phyloP scores from a whole-genome alignment of 2,888 invertebrate genomes.

The Odontothrips loti region DNA sequence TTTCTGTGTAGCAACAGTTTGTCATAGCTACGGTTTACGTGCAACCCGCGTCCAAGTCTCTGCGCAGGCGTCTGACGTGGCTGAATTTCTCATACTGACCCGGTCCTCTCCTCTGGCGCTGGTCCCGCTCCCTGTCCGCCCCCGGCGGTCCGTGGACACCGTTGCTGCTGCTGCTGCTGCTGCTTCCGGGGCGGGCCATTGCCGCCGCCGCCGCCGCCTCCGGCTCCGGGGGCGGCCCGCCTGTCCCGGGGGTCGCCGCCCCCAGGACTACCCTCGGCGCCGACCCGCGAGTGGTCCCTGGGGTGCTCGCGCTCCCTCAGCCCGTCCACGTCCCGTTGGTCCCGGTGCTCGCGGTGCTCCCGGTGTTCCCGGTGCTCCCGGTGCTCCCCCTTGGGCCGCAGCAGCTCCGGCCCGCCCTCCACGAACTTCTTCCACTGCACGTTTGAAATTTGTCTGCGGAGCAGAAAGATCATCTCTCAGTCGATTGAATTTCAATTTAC shows the following conservation, averaged over 20 bases:
- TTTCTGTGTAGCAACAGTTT: neutral
- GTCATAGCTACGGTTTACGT: neutral
- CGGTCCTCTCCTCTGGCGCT: neutral
- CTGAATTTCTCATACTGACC: neutral
- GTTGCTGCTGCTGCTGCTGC: neutral
- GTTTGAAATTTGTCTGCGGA: conserved; percentile 44
- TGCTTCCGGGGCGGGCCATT: no score
- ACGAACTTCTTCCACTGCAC: conserved; percentile 52
- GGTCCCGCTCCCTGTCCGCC: neutral
- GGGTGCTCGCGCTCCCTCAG: conserved; percentile 40
- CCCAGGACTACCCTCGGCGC: conserved; percentile 46
- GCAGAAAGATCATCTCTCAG: neutral
- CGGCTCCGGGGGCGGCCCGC: conserved; percentile 12
- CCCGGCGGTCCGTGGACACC: neutral
- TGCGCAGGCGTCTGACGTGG: neutral
- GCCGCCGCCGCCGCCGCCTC: neutral
- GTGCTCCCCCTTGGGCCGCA: conserved; percentile 41
- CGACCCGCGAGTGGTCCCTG: conserved; percentile 36
- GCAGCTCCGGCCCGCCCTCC: conserved; percentile 44
- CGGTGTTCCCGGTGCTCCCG: conserved; percentile 41
- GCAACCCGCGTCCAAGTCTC: neutral
- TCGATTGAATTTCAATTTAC: neutral
- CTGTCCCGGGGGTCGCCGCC: neutral
- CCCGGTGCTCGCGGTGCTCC: conserved; percentile 39
- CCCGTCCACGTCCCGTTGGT: conserved; percentile 41